Base-by-base conservation (phyloP, 2,888 invertebrate species). In the Itoplectis maculator region DNA sequence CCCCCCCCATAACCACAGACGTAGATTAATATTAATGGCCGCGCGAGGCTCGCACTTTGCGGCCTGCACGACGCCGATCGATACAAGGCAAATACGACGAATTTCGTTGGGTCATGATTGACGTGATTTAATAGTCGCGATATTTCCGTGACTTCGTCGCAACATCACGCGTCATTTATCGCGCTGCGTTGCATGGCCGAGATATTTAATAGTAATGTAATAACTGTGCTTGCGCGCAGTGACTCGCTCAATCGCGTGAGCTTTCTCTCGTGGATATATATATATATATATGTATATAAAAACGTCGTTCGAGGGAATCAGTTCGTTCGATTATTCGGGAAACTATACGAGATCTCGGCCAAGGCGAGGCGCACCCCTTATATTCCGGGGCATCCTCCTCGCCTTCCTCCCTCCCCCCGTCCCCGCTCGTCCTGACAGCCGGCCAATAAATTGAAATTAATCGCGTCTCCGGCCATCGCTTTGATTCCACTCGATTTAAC, bases 371-470 rank as follows among this genome's bases (percentile, higher is more conserved):
- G 47, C 49, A 45, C 59, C 49, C 70, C 56, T 72, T 56, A 45
- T 42, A 6, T 6, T 45, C 65, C 23, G 20, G 18, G 20, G n/a
- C n/a, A 59, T 51, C 9, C 45, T 15, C 23, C 69, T n/a, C n/a
- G n/a, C n/a, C n/a, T n/a, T n/a, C n/a, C n/a, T n/a, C n/a, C n/a
- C n/a, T n/a, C n/a, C n/a, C n/a, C n/a, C n/a, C n/a, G n/a, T n/a
- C n/a, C n/a, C n/a, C n/a, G n/a, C n/a, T n/a, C n/a, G n/a, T n/a
- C 23, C 84, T 84, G 73, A 75, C 56, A 49, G 72, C 23, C 69
- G 83, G 83, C 78, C 78, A 74, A 82, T 78, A 86, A 86, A 86
- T 83, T 86, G 85, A 84, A 86, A 87, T 87, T 86, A 87, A 88
- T 88, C 83, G 86, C 85, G 79, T 84, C 82, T 78, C 82, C 78